Evolutionary conservation across 1,140 invertebrate species (phyloP), one percentile per base, ranked within the genome.

Genomic region (Luehdorfia chinensis): DNA sequence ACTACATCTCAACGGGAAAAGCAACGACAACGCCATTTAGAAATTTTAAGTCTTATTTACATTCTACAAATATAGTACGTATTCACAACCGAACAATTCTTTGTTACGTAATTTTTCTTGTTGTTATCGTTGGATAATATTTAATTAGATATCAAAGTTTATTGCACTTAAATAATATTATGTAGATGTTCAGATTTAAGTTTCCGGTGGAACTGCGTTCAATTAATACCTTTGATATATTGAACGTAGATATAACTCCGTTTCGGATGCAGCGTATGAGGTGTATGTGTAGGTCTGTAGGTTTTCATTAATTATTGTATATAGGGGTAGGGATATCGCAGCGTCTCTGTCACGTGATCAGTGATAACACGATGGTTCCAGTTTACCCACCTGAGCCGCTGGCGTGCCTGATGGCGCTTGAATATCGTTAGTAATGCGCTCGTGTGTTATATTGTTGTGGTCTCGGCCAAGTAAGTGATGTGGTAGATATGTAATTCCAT

Each of bases 401-500:
- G 53, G 55, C 58, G 55, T 55, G 61, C 59, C 72, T 56, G 61
- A 62, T 50, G 46, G 37, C 46, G 50, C 47, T 47, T 33, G 23
- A 41, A 47, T 45, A 41, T 45, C 33, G 43, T 33, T 37, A 41
- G 36, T 44, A 16, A 51, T 50, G 55, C 47, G 36, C 30, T 45
- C 41, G 51, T 55, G 55, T 65, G 50, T 52, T 66, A 66, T 68
- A 77, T 67, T 64, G 61, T n/a, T n/a, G n/a, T 66, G 55, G 61
- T 75, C 71, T 78, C 73, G 63, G 50, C 70, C 66, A 67, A 75
- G 57, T 71, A 77, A 72, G 75, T 77, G 67, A 71, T 76, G 72
- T 66, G 56, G 75, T 77, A 78, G 74, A 81, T 79, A 84, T 81
- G 75, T 79, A 76, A 81, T 80, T 71, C 65, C 66, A 78, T 81